phyloP scores from a whole-genome alignment of 2,888 invertebrate species.

The Melieria crassipennis region DNA sequence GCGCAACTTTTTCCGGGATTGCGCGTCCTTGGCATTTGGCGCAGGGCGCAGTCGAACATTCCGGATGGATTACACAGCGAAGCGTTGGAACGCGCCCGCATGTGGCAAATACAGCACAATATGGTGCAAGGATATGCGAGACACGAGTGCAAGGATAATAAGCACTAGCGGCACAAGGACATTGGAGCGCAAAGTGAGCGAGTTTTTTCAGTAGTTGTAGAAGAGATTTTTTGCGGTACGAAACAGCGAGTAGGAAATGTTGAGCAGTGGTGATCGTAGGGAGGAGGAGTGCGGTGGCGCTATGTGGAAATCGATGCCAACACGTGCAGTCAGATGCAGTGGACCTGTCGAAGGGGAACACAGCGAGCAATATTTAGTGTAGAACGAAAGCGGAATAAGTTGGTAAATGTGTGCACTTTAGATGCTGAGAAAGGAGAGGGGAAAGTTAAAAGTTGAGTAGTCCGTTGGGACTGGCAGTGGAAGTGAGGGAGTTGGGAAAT shows the following conservation, averaged over 20 bases:
- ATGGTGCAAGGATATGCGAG: conserved; percentile 9
- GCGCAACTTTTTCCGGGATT: conserved; percentile 28
- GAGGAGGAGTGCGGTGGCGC: background rate
- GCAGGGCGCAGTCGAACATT: conserved; percentile 1
- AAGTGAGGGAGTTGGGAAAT: background rate
- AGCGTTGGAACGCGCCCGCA: background rate
- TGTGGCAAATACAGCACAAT: background rate
- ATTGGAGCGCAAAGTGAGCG: background rate
- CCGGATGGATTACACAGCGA: conserved; percentile 8
- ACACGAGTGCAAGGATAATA: conserved; percentile 22
- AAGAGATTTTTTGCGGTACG: background rate
- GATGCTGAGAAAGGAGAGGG: too few species aligned
- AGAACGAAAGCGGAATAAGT: too few species aligned
- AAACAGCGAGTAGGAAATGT: background rate
- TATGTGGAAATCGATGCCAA: background rate
- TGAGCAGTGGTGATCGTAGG: background rate
- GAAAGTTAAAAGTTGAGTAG: too few species aligned
- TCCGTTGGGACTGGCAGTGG: background rate
- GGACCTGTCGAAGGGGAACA: too few species aligned
- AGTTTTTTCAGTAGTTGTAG: background rate
- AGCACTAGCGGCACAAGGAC: background rate
- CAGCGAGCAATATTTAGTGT: too few species aligned
- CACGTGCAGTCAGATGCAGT: too few species aligned
- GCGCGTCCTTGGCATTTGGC: conserved; percentile 44
- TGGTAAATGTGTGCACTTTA: too few species aligned